Evolutionary conservation across 2,113 vertebrate genomes (phyloP), one percentile per base, ranked within the genome.

Genomic region (Ginglymostoma cirratum): DNA sequence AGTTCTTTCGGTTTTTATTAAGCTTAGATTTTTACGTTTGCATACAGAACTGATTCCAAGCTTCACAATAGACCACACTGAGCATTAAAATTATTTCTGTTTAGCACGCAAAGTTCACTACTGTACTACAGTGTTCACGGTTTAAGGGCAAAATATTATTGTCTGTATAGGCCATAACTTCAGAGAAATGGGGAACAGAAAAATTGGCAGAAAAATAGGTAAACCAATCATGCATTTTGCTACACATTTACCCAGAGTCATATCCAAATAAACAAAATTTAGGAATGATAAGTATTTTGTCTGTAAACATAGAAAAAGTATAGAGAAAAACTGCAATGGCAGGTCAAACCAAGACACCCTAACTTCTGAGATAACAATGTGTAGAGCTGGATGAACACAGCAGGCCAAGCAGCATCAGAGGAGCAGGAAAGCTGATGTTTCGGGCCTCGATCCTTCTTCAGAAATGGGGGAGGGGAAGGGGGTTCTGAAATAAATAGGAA

Each of bases 11-110:
- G 48, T 48, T 48, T 48, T 48, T 48, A 48, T 48, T 48, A 93
- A 93, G 89, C 65, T 67, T 93, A 66, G n/a, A 93, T 10, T 17
- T 93, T 67, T n/a, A 61, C 3, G 34, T 67, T 66, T 93, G 34
- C 55, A 92, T 65, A 65, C 30, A 34, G 27, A 93, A 66, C 19
- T 66, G 61, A 93, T 93, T 93, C 66, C 89, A 93, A 8, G 19
- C 61, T 93, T 93, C 89, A 66, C 61, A 93, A 67, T 27, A 67
- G 34, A 42, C 55, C 61, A 93, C 89, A 93, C 38, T 66, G 65
- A 93, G 89, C 89, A 93, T 93, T 93, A 66, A 66, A 93, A 66
- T 38, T 93, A 34, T 92, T 92, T 93, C 17, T 67, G 55, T 93
- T 67, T 38, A 93, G 89, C 7, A 93, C 61, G 89, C n/a, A 93